Percentiles rank a stretch among this genome's conserved stretches.
These are phyloP conservation scores for Drosophila suboccidentalis DNA, from an alignment of 2,888 invertebrate species.

Conservation along the genomic window DNA sequence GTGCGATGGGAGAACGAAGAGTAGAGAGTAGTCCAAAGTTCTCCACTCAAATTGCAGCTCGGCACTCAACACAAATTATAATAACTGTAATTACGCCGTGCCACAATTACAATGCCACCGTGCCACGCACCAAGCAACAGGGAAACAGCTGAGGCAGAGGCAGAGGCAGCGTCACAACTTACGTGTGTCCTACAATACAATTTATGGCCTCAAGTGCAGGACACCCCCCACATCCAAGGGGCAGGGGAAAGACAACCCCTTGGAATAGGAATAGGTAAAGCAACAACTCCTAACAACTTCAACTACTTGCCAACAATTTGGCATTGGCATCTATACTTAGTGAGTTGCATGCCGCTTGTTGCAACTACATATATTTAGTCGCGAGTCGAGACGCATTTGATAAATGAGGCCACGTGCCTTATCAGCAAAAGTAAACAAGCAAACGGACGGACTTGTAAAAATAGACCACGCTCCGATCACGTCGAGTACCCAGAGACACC, in stretches of 20 bases:
- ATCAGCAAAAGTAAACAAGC: slow-evolving; percentile 76
- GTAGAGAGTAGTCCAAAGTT: neutral
- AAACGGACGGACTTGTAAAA: slow-evolving; percentile 46
- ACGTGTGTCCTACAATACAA: slow-evolving; percentile 65
- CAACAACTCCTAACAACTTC: slow-evolving; percentile 49
- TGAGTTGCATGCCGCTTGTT: slow-evolving; percentile 69
- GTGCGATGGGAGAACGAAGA: slow-evolving; percentile 34
- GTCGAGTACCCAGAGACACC: slow-evolving; percentile 47
- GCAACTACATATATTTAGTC: slow-evolving; percentile 53
- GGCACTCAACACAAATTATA: slow-evolving; percentile 79
- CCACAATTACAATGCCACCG: slow-evolving; percentile 7
- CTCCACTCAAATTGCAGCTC: slow-evolving; percentile 40
- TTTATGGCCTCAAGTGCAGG: slow-evolving; percentile 65
- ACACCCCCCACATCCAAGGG: slow-evolving; percentile 20
- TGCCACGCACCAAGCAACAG: slow-evolving; percentile 8
- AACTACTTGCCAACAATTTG: slow-evolving; percentile 44
- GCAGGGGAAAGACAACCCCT: slow-evolving; percentile 7
- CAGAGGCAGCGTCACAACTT: slow-evolving; percentile 31
- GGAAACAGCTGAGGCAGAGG: neutral
- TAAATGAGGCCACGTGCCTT: slow-evolving; percentile 85
- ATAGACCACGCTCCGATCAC: slow-evolving; percentile 60
- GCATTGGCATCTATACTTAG: slow-evolving; percentile 56
- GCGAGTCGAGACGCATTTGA: slow-evolving; percentile 68
- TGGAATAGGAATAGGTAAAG: slow-evolving; percentile 6
- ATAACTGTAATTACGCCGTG: slow-evolving; percentile 71